Evolutionary conservation across 2,113 vertebrate species (phyloP).

Genomic region (Dipodomys ordii): DNA sequence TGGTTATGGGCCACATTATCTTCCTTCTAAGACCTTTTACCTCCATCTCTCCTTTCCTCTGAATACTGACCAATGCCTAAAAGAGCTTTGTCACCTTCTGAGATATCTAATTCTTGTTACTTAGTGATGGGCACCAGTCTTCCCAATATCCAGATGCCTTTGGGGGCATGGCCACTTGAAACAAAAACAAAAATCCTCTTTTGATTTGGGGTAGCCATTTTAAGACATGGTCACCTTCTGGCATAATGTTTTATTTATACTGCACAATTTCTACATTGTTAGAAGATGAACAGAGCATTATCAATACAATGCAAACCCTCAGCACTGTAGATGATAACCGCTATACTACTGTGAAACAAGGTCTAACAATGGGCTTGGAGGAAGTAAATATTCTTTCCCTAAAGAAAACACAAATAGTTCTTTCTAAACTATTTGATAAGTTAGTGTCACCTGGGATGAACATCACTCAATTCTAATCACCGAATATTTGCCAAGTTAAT

Average conservation of each 20-base stretch:
- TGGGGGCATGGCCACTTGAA: background rate
- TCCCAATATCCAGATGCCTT: background rate
- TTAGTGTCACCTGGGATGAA: background rate
- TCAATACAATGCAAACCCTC: background rate
- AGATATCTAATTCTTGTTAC: background rate
- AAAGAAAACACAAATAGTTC: slow-evolving; percentile 46
- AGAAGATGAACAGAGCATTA: background rate
- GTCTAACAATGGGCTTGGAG: background rate
- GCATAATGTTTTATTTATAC: background rate
- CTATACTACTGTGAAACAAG: background rate
- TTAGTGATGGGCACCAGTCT: background rate
- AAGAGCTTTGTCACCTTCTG: background rate
- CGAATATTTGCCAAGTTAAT: slow-evolving; percentile 55
- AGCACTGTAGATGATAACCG: background rate
- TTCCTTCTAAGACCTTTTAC: background rate
- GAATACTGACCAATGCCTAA: background rate
- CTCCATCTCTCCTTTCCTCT: background rate
- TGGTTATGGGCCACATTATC: background rate
- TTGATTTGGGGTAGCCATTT: background rate
- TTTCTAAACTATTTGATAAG: slow-evolving; percentile 24
- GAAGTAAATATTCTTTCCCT: slow-evolving; percentile 23
- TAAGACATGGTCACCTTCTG: background rate
- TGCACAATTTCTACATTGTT: background rate
- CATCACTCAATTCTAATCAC: background rate
- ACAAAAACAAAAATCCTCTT: background rate